Base-by-base conservation (phyloP, 2,797 vertebrate genomes). In the Threskiornis aethiopicus region DNA sequence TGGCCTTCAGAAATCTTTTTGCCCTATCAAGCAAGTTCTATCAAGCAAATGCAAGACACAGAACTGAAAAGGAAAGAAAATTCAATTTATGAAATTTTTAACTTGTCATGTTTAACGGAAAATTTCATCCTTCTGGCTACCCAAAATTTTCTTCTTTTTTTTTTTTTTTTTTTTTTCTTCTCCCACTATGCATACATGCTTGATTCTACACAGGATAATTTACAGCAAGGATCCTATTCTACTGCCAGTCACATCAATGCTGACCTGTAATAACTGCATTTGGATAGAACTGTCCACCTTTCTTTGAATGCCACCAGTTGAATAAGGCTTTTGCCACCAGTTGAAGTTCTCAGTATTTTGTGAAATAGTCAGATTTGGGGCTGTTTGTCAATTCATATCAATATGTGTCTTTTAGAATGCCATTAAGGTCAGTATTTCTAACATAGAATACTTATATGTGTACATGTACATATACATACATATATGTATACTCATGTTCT, bases 1-100 rank as follows among this genome's bases (percentile, higher is more conserved):
- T 49, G 41, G 14, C 42, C 70, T 91, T 85, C 47, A 69, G 18
- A 87, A 91, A 76, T 33, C 0, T 79, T 49, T 91, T 72, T 83
- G 37, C 14, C 33, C 28, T 75, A 39, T 39, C 37, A 39, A 39
- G 37, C 37, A 73, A 75, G 6, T 52, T 85, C 41, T 41, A 54
- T 59, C 13, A 70, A 83, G 29, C 4, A 67, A 70, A 65, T 33
- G 58, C 6, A 91, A 51, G 28, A 78, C 15, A 69, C 3, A 41
- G 42, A 89, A 51, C 4, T n/a, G 26, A 26, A 80, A 87, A 83
- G n/a, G 21, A 85, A 84, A 76, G 16, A 75, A 75, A 93, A 89
- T 37, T 3, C 1, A 3, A 44, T 39, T 41, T 58, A 82, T 35
- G 5, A 73, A 9, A 28, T 25, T 47, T 69, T 84, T 52, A 44